These are phyloP conservation scores for Pachyuromys duprasi DNA, from an alignment of 2,797 vertebrate genomes.

Conservation along the genomic window DNA sequence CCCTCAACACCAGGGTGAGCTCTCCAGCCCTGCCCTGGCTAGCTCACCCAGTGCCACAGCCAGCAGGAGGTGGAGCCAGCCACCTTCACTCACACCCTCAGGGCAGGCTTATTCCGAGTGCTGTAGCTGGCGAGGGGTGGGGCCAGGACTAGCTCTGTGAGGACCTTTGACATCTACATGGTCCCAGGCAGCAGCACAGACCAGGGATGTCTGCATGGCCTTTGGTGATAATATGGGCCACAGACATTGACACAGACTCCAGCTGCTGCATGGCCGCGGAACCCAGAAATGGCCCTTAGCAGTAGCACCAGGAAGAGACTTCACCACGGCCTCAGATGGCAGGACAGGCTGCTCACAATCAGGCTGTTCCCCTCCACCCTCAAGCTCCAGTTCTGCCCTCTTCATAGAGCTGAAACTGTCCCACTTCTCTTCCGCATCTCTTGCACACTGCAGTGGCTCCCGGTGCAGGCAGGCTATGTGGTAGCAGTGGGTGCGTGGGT, in stretches of 20 bases:
- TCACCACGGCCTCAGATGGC: not conserved
- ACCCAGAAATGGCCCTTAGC: not conserved
- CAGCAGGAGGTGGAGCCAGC: not conserved
- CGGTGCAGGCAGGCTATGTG: not conserved
- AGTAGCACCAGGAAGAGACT: not conserved
- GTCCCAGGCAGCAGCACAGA: not conserved
- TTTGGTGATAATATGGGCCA: not conserved
- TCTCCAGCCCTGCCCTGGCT: not conserved
- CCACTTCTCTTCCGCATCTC: not conserved
- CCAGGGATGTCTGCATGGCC: not conserved
- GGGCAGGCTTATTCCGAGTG: not conserved
- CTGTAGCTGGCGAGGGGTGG: not conserved
- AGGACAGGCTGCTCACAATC: not conserved
- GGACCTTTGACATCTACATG: not conserved
- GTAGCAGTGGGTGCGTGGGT: too few relatives aligned
- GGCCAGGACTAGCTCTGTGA: too few relatives aligned
- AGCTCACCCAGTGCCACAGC: not conserved
- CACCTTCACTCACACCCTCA: not conserved
- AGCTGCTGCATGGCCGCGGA: not conserved
- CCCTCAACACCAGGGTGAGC: not conserved
- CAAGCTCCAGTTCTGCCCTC: not conserved
- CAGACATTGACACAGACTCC: not conserved
- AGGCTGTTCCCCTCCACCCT: not conserved
- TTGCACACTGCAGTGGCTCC: not conserved
- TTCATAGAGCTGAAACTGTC: not conserved